Base-by-base conservation (phyloP, 2,797 vertebrate genomes). In the Hydrolagus colliei region DNA sequence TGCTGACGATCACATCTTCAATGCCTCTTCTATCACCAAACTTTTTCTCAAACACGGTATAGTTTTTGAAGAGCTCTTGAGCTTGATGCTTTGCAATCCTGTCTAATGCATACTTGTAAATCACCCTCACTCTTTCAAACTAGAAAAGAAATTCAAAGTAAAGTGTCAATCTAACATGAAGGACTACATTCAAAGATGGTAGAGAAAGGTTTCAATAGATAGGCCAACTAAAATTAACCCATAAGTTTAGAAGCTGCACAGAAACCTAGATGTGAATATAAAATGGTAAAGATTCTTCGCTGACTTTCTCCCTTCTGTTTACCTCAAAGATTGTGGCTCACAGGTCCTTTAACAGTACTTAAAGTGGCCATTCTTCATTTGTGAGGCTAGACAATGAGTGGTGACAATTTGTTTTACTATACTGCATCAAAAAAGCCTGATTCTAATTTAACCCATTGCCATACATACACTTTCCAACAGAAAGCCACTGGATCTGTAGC, bases 21-120 rank as follows among this genome's bases (percentile, higher is more conserved):
- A 99, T 99, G 6, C 97, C 97, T 72, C 97, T 91, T 20, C 97
- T 91, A 92, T 99, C 97, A 72, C 98, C 98, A 88, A 98, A 99
- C 92, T 96, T 97, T 93, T 99, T 99, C 92, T 99, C 97, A 88
- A 99, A 99, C 91, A 98, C 95, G 0, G 98, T 99, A 90, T 99
- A 99, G 90, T 96, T 98, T 93, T 99, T 99, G 90, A 99, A 99
- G 86, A 99, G 96, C 87, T 99, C 95, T 90, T 98, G 97, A 0
- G 98, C 97, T 14, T 98, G 93, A 41, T 97, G 96, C 89, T 99
- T 99, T 9, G 96, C 95, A 90, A 99, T 99, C 87, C 95, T 90
- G 88, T 99, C 98, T 92, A 99, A 86, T 22, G 98, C 97, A 0
- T 97, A 99, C 89, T 97, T 99, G 88, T 99, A 99, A 90, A 99